Percentiles rank a stretch among this genome's conserved stretches.
Evolutionary conservation across 2,888 invertebrate species (phyloP).

Genomic region (Subacronicta megacephala): DNA sequence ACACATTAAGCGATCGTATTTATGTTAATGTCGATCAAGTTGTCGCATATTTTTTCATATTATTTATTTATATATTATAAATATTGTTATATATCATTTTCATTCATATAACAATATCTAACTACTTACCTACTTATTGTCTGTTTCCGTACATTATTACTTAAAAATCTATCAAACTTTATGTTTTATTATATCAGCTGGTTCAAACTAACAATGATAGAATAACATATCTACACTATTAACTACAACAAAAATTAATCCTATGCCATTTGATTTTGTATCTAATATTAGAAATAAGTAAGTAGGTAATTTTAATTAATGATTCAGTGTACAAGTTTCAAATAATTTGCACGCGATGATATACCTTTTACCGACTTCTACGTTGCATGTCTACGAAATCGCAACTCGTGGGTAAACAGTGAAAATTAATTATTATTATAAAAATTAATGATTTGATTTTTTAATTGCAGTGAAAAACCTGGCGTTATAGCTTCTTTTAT

Average conservation of each 20-base stretch:
- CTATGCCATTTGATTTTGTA: not conserved
- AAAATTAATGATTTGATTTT: not conserved
- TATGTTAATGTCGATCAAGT: no score
- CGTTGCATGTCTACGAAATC: slow-evolving; percentile 27
- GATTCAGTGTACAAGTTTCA: slow-evolving; percentile 14
- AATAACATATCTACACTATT: no score
- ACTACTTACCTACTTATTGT: not conserved
- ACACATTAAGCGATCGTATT: slow-evolving; percentile 21
- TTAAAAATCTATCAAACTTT: slow-evolving; percentile 23
- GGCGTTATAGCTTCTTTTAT: slow-evolving; percentile 10
- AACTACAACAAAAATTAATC: no score
- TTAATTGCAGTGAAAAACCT: slow-evolving; percentile 6
- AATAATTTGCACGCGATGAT: slow-evolving; percentile 23
- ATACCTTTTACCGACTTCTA: no score
- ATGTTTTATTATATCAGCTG: slow-evolving; percentile 16
- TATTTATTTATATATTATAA: no score
- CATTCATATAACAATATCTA: no score
- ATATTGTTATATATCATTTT: no score
- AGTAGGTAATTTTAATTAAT: no score
- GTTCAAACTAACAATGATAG: not conserved
- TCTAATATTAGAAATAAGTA: slow-evolving; percentile 11
- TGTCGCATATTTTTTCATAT: no score
- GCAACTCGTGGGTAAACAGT: slow-evolving; percentile 7
- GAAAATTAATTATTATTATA: no score
- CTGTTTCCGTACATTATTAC: slow-evolving; percentile 5